Conservation (phyloP, 1,140 invertebrate species). For the Tigriopus japonicus region DNA sequence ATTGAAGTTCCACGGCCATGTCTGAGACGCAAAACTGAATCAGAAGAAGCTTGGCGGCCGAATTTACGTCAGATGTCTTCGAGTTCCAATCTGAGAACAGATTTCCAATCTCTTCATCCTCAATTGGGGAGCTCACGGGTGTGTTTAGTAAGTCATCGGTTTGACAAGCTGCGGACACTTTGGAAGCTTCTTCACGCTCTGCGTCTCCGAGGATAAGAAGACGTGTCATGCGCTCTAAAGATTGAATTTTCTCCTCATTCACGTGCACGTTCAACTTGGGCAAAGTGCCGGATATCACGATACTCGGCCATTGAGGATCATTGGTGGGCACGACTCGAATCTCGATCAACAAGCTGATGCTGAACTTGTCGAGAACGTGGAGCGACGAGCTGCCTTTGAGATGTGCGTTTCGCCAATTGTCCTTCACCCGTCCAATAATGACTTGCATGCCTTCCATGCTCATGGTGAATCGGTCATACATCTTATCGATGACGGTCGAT, state of each 20-base stretch:
- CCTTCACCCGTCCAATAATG: constrained; percentile 60
- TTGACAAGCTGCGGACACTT: not conserved
- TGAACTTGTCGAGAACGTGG: constrained; percentile 76
- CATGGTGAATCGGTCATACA: constrained; percentile 39
- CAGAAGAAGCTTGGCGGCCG: constrained; percentile 45
- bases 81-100: not conserved
- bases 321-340: constrained; percentile 54
- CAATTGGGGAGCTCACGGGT: not conserved
- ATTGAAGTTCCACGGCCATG: constrained; percentile 59
- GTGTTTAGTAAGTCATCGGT: not conserved
- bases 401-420: constrained; percentile 73
- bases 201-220: not conserved
- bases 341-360: constrained; percentile 62
- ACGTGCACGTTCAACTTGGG: constrained; percentile 70
- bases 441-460: constrained; percentile 29
- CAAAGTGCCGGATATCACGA: constrained; percentile 59
- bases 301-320: constrained; percentile 64
- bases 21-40: constrained; percentile 72
- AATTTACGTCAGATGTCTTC: not conserved
- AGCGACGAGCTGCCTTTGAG: constrained; percentile 54
- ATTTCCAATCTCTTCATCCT: not conserved
- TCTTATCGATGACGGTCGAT: constrained; percentile 42
- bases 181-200: not conserved
- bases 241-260: constrained; percentile 63
- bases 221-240: constrained; percentile 33